These are phyloP conservation scores for Neria commutata DNA, from an alignment of 2,888 invertebrate species.

Conservation along the genomic window DNA sequence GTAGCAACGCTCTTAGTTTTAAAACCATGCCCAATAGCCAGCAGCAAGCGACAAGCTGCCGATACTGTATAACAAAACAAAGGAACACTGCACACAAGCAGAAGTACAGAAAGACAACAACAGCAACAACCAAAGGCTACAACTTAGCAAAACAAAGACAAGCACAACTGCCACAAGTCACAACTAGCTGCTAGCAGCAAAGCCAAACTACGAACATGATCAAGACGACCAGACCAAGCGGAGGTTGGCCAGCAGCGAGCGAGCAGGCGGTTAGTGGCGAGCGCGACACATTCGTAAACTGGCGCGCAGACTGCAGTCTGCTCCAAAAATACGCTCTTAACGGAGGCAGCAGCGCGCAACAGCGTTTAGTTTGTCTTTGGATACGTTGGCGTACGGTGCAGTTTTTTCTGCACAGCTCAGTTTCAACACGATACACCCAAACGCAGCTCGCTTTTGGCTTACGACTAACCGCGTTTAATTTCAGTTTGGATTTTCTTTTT, in stretches of 20 bases:
- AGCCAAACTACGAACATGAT: neutral
- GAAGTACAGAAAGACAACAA: neutral
- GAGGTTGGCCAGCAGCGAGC: neutral
- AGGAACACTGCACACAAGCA: neutral
- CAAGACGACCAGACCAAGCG: too few relatives aligned
- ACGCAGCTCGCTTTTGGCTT: conserved; percentile 2
- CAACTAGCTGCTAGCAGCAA: too few relatives aligned
- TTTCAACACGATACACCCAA: conserved; percentile 7
- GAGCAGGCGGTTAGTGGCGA: too few relatives aligned
- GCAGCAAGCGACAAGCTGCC: too few relatives aligned
- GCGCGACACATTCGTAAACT: too few relatives aligned
- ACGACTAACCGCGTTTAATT: neutral
- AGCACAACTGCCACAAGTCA: neutral
- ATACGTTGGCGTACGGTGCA: conserved; percentile 46
- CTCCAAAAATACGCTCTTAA: neutral
- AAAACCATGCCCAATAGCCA: too few relatives aligned
- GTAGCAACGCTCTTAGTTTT: too few relatives aligned
- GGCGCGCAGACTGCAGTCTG: neutral
- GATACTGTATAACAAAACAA: too few relatives aligned
- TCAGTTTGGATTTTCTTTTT: conserved; percentile 4
- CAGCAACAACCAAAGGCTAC: neutral
- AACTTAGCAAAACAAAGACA: neutral
- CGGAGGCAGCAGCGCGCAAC: neutral
- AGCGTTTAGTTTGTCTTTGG: conserved; percentile 44
- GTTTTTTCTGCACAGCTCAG: conserved; percentile 14